These are phyloP conservation scores for Murina feae DNA, from an alignment of 2,113 vertebrate genomes.

Conservation along the genomic window DNA sequence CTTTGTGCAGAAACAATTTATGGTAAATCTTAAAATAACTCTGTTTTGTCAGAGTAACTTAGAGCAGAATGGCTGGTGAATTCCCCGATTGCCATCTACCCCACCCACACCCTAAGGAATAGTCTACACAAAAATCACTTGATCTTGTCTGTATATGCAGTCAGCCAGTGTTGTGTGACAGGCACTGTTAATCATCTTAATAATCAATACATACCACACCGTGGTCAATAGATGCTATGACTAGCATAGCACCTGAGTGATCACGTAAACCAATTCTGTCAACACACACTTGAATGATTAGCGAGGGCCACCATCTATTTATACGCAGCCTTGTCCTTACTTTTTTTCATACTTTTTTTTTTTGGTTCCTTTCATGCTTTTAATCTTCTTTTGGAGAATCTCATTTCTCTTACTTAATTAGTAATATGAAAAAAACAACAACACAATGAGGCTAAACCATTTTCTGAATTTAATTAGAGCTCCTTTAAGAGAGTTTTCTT, in stretches of 20 bases:
- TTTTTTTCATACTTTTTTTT: background rate
- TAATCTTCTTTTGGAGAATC: slow-evolving; percentile 37
- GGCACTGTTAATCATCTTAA: background rate
- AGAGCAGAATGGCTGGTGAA: background rate
- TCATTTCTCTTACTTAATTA: background rate
- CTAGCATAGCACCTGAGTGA: background rate
- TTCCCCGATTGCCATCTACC: background rate
- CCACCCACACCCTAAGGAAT: background rate
- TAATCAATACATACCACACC: background rate
- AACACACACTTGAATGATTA: background rate
- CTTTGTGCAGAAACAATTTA: slow-evolving; percentile 19
- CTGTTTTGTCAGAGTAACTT: slow-evolving; percentile 1
- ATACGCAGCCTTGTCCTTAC: background rate
- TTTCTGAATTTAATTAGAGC: slow-evolving; percentile 62
- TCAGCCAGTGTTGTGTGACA: background rate
- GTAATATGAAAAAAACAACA: background rate
- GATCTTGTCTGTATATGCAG: background rate
- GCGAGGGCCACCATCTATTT: background rate
- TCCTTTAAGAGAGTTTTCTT: slow-evolving; percentile 57
- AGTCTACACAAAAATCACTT: background rate
- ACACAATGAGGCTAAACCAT: slow-evolving; percentile 19
- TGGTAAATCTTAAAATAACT: slow-evolving; percentile 29
- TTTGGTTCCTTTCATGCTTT: background rate
- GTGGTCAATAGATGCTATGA: background rate
- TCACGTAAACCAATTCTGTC: background rate